Base-by-base conservation (phyloP, 2,797 vertebrate genomes). In the Lithobates sylvaticus region DNA sequence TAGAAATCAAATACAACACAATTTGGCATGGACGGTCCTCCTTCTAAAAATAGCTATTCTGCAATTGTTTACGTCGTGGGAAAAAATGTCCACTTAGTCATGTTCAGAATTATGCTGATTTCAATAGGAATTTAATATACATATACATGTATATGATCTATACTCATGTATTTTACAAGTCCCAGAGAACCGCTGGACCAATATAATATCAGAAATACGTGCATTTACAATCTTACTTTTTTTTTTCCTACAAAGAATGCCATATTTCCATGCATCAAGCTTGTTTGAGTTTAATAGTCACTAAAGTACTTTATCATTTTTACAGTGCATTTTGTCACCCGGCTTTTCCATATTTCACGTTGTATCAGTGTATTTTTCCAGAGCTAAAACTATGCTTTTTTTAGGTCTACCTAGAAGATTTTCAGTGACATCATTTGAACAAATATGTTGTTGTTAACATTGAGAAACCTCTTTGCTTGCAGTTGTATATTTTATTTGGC, bases 401-500 rank as follows among this genome's bases (percentile, higher is more conserved):
- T 89, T 89, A 93, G 90, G 85, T 91, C 90, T 91, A 92, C 93
- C 92, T 92, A 92, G 90, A 94, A 94, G 93, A 91, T 93, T 91
- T 87, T 89, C 78, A 73, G 94, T 98, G 97, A 97, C 96, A 97
- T 99, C 96, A 98, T 96, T 97, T 96, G 96, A 94, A 96, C 93
- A 92, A 96, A 97, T 94, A 95, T 96, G 95, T 97, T 95, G 96
- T 95, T 95, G 94, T 97, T 96, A 95, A 95, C 95, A 93, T 94
- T 96, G 95, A 96, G 95, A 96, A 98, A 95, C 91, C 92, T 96
- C 95, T 94, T 93, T 91, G 93, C 94, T 92, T 90, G 88, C 93
- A 76, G 86, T 93, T 98, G 98, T 99, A 97, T 99, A 99, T 99
- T 99, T 99, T 94, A 97, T 96, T 98, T 99, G 98, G 97, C 97